Base-by-base conservation (phyloP, 2,797 vertebrate species). In the Premnoplex brunnescens region DNA sequence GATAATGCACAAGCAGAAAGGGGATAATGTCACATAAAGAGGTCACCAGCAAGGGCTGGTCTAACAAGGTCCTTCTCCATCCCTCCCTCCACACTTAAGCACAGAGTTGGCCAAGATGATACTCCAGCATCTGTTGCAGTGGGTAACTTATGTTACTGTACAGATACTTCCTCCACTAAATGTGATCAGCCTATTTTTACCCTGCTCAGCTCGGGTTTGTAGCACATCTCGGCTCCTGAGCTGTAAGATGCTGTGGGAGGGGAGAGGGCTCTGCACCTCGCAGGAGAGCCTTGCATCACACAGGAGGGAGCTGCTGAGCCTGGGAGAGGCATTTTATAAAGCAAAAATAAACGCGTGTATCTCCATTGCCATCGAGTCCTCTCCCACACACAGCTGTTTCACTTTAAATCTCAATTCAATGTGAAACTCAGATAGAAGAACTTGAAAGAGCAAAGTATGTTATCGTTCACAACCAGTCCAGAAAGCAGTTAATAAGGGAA, bases 301-400 rank as follows among this genome's bases (percentile, higher is more conserved):
- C 86, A 86, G 90, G 90, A 96, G 94, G 96, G 88, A 95, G 96
- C 94, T 93, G 95, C 93, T 69, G 96, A 96, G 93, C 89, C 94
- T 81, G 87, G 96, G 93, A 89, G 15, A 93, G 78, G 93, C 93
- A 85, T 89, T 93, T 94, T 83, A 92, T 89, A 96, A 94, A 95
- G 93, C 96, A 94, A 97, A 97, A 97, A 97, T 97, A 97, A 97
- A 95, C 6, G 46, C 69, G 10, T 91, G 78, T 92, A 93, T 95
- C 94, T 96, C 92, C 93, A 88, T 51, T 83, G 96, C 94, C 92
- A 97, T 95, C 94, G 78, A 79, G 66, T 89, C 88, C 81, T 94
- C 96, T 96, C 93, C 97, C 90, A 97, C 94, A 97, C 96, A 96
- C 97, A 97, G 96, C 97, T 97, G 96, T 91, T 97, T 97, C 75